Evolutionary conservation across 2,888 invertebrate genomes (phyloP).

Genomic region (Tenthredo distinguenda): DNA sequence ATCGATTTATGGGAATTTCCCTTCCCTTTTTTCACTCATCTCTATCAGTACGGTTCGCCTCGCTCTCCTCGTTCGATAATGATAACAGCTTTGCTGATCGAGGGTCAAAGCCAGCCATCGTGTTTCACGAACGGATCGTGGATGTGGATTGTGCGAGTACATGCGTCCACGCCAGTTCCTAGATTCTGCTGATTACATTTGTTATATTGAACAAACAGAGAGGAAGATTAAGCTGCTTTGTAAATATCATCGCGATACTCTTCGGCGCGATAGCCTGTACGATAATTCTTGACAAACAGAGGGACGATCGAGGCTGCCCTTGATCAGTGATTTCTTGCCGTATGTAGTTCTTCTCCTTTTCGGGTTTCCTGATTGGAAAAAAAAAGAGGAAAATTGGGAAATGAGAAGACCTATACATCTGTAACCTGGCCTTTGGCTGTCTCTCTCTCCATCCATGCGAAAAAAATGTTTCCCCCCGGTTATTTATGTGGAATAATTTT

Average conservation of each 20-base stretch:
- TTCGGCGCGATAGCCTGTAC: neutral
- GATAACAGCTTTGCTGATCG: neutral
- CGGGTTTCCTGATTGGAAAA: neutral
- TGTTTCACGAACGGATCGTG: neutral
- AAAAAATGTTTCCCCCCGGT: neutral
- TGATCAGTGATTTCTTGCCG: neutral
- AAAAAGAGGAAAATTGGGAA: neutral
- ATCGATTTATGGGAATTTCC: slow-evolving; percentile 27
- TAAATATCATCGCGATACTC: neutral
- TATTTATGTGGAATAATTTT: slow-evolving; percentile 15
- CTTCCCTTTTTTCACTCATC: neutral
- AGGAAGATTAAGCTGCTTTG: neutral
- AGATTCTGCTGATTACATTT: neutral
- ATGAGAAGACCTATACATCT: neutral
- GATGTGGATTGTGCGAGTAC: too few species aligned
- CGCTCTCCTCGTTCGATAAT: neutral
- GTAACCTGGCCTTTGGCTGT: neutral
- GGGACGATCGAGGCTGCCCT: neutral
- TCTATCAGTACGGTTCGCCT: neutral
- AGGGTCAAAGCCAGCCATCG: neutral
- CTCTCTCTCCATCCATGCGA: neutral
- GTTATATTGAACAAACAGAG: neutral
- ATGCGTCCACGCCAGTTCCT: neutral
- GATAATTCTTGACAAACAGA: neutral
- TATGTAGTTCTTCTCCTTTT: neutral